Conservation (phyloP, 2,797 vertebrate species). For the Myotis myotis region DNA sequence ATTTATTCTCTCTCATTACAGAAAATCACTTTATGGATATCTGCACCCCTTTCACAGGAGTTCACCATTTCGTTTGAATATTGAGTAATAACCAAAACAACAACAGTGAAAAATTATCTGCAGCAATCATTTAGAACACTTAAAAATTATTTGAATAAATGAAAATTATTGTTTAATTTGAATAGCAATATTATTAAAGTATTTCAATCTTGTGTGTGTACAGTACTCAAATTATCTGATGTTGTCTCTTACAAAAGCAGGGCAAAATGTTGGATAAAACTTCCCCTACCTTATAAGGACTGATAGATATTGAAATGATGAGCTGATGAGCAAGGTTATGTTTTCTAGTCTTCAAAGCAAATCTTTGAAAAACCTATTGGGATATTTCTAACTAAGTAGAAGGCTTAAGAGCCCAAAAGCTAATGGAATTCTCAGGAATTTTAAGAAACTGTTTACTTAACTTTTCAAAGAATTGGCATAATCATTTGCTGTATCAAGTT, state of each 20-base stretch:
- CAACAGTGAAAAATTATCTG: background rate
- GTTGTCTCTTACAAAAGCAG: background rate
- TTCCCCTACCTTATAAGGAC: background rate
- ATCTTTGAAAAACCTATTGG: background rate
- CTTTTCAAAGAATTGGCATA: background rate
- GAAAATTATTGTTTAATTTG: background rate
- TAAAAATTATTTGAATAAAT: background rate
- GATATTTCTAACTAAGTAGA: background rate
- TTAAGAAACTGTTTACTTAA: background rate
- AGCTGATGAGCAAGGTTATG: background rate
- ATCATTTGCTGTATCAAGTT: background rate
- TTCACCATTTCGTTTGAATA: slow-evolving; percentile 67
- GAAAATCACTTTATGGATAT: slow-evolving; percentile 76
- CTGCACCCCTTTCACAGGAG: slow-evolving; percentile 66
- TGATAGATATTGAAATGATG: background rate
- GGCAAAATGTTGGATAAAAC: background rate
- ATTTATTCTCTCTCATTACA: slow-evolving; percentile 40
- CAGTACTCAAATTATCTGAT: background rate
- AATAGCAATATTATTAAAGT: background rate
- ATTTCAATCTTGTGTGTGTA: background rate
- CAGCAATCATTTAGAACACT: background rate
- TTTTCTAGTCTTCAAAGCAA: slow-evolving; percentile 19
- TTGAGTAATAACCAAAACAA: background rate
- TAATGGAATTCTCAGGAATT: background rate
- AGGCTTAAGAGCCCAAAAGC: background rate